phyloP scores from a whole-genome alignment of 2,797 vertebrate genomes.

The Chelidonichthys spinosus region DNA sequence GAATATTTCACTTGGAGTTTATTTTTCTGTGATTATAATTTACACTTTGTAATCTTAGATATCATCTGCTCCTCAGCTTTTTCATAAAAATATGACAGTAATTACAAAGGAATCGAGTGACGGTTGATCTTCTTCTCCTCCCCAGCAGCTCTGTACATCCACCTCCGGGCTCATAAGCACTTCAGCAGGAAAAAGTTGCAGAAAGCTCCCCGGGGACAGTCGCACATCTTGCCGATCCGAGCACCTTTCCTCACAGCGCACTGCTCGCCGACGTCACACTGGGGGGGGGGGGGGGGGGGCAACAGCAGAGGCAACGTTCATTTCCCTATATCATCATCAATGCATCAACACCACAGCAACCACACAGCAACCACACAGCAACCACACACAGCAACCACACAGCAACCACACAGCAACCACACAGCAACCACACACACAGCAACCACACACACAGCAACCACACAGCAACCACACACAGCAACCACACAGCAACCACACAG shows the following conservation, averaged over 20 bases:
- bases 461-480: no score
- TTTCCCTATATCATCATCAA: not conserved
- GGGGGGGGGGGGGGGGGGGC: slow-evolving; percentile 19
- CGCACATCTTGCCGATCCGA: slow-evolving; percentile 84
- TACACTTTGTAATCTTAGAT: slow-evolving; percentile 28
- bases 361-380: no score
- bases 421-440: no score
- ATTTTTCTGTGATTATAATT: slow-evolving; percentile 10
- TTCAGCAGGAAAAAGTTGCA: slow-evolving; percentile 85
- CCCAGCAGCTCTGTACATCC: slow-evolving; percentile 41
- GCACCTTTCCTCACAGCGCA: slow-evolving; percentile 86
- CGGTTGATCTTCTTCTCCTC: not conserved
- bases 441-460: no score
- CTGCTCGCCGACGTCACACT: slow-evolving; percentile 83
- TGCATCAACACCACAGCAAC: not conserved
- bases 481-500: no score
- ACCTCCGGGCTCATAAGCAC: slow-evolving; percentile 74
- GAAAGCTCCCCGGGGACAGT: slow-evolving; percentile 77
- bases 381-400: no score
- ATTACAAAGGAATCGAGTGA: slow-evolving; percentile 59
- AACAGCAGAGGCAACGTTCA: not conserved
- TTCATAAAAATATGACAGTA: slow-evolving; percentile 61
- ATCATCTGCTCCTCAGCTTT: slow-evolving; percentile 37
- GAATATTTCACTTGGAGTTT: no score
- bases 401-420: no score